These are phyloP conservation scores for Xestobium rufovillosum DNA, from an alignment of 2,888 invertebrate genomes.

Conservation along the genomic window DNA sequence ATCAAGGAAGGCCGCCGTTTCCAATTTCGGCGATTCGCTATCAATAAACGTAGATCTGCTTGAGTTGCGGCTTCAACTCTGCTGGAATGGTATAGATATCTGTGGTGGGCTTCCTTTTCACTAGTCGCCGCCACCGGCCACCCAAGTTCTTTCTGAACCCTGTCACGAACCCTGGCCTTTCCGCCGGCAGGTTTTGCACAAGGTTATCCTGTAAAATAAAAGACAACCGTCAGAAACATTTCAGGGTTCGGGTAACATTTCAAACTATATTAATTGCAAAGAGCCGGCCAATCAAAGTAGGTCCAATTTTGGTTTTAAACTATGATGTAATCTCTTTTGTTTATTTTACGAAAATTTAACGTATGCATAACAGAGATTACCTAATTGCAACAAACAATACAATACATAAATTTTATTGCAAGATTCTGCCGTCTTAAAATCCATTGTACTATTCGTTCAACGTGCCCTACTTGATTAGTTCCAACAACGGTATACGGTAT, in stretches of 20 bases:
- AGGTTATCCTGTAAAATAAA: conserved; percentile 64
- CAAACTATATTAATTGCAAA: too few relatives aligned
- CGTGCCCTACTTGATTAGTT: too few relatives aligned
- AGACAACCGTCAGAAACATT: conserved; percentile 32
- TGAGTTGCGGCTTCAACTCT: conserved; percentile 78
- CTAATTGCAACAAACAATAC: too few relatives aligned
- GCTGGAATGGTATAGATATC: conserved; percentile 79
- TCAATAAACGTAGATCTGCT: conserved; percentile 83
- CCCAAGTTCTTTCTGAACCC: conserved; percentile 80
- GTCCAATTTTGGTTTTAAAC: too few relatives aligned
- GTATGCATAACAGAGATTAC: too few relatives aligned
- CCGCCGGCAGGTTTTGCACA: conserved; percentile 59
- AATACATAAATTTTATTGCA: too few relatives aligned
- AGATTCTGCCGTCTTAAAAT: too few relatives aligned
- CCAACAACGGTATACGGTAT: too few relatives aligned
- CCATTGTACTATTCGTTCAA: too few relatives aligned
- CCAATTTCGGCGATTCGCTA: conserved; percentile 16
- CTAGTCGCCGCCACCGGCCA: conserved; percentile 77
- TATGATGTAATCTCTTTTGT: too few relatives aligned
- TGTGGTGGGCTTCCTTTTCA: conserved; percentile 75
- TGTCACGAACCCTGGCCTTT: conserved; percentile 67
- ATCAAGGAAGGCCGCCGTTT: conserved; percentile 35
- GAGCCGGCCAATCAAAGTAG: conserved; percentile 23
- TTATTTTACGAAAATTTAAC: too few relatives aligned
- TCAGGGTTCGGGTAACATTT: too few relatives aligned